Conservation (phyloP, 92 coral and sea anemone species). For the Zoanthus sansibaricus region DNA sequence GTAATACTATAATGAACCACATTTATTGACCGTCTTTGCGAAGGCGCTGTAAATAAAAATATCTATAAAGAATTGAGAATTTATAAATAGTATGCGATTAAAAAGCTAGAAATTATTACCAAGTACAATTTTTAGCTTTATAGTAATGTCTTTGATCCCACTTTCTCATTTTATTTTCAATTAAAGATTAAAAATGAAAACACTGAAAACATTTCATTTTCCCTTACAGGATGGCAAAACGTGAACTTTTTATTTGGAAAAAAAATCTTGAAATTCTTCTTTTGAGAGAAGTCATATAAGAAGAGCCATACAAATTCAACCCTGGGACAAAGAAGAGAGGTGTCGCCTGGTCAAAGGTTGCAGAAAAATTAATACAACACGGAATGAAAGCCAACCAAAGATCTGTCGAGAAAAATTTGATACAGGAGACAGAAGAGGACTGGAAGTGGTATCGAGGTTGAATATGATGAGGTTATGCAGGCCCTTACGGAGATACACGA, state of each 20-base stretch:
- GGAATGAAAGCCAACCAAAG: slow-evolving; percentile 39
- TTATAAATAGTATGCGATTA: neutral
- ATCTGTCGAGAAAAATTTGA: no score
- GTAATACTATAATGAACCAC: neutral
- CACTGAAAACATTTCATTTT: neutral
- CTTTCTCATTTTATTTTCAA: neutral
- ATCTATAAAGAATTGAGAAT: neutral
- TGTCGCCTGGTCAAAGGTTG: slow-evolving; percentile 28
- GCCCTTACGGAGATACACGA: slow-evolving; percentile 53
- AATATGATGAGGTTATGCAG: slow-evolving; percentile 46
- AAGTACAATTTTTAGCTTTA: neutral
- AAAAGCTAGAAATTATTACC: neutral
- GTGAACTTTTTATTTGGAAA: slow-evolving; percentile 16
- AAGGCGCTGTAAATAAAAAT: neutral
- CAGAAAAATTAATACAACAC: slow-evolving; percentile 36
- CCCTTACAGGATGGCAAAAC: neutral
- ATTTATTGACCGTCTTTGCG: neutral
- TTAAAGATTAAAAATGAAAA: neutral
- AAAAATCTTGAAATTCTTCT: slow-evolving; percentile 3
- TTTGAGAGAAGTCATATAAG: no score
- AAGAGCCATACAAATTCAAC: no score
- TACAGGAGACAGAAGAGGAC: slow-evolving; percentile 36
- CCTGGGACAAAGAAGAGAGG: slow-evolving; percentile 12
- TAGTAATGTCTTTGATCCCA: neutral
- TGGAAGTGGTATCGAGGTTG: slow-evolving; percentile 51